These are phyloP conservation scores for Holcopasites calliopsidis DNA, from an alignment of 1,140 invertebrate genomes.

Conservation along the genomic window DNA sequence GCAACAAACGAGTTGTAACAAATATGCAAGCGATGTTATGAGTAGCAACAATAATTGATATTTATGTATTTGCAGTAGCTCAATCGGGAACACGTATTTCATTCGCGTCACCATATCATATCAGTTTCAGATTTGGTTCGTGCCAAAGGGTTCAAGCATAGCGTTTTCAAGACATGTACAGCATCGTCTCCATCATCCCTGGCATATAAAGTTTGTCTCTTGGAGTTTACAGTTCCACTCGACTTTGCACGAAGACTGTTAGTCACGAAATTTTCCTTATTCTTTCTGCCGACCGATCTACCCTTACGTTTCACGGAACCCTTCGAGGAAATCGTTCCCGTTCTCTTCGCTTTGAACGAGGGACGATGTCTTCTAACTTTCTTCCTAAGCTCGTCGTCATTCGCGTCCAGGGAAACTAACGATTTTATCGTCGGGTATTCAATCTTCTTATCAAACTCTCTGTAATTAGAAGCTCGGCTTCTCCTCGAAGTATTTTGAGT, in stretches of 20 bases:
- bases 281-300: constrained; percentile 25
- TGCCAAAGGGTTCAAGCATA: constrained; percentile 76
- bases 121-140: constrained; percentile 68
- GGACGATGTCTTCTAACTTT: constrained; percentile 39
- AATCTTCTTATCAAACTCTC: constrained; percentile 4
- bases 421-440: constrained; percentile 27
- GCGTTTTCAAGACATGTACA: constrained; percentile 69
- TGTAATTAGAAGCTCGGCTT: not conserved
- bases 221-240: constrained; percentile 42
- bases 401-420: not conserved
- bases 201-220: constrained; percentile 75
- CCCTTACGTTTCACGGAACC: constrained; percentile 47
- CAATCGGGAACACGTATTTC: not conserved
- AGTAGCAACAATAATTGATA: not conserved
- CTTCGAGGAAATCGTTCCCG: constrained; percentile 58
- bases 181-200: constrained; percentile 74
- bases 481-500: not conserved
- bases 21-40: not conserved
- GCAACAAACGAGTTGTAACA: not conserved
- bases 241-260: constrained; percentile 43
- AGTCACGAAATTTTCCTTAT: constrained; percentile 31
- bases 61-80: not conserved
- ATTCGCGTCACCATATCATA: constrained; percentile 74
- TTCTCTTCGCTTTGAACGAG: constrained; percentile 55
- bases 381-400: not conserved